Evolutionary conservation across 2,113 vertebrate species (phyloP), one percentile per base, ranked within the genome.

Genomic region (Anoura caudifer): DNA sequence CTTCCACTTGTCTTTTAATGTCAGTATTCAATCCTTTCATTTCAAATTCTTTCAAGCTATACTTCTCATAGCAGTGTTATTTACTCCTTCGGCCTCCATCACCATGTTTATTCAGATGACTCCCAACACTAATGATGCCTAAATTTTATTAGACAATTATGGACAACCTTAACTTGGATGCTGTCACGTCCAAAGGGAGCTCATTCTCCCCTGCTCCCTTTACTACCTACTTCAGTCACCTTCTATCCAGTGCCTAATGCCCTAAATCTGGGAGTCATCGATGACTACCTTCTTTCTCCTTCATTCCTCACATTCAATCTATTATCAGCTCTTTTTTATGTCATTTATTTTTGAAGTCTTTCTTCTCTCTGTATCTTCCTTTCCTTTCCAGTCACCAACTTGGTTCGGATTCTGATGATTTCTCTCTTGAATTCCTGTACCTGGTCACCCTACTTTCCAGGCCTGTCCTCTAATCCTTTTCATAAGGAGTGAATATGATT

Each of bases 401-500:
- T 73, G 47, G 36, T 33, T 88, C 19, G 16, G 31, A n/a, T 1
- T 33, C 45, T 59, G 45, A 80, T 80, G 52, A 28, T 92, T 31
- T 90, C 67, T 76, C 83, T 69, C 61, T 19, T 59, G 22, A 65
- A 65, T 83, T 81, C 87, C 75, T 92, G 41, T 5, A 94, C 85
- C 50, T 94, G 63, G n/a, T 22, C 20, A 13, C 54, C 65, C 79
- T 86, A 81, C 75, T 96, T 77, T 83, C 16, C 52, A 75, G 33
- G 70, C 12, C 87, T 84, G 50, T 52, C 28, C 22, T 72, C 59
- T 95, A 95, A 88, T 76, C 80, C 63, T 88, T 81, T 63, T 80
- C 31, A 28, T 52, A 93, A 94, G 82, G 3, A 96, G 56, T 61
- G 92, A 79, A 95, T 91, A 61, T 91, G 77, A 95, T 87, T 79